Base-by-base conservation (phyloP, 2,797 vertebrate genomes). In the Paratrypauchen microcephalus region DNA sequence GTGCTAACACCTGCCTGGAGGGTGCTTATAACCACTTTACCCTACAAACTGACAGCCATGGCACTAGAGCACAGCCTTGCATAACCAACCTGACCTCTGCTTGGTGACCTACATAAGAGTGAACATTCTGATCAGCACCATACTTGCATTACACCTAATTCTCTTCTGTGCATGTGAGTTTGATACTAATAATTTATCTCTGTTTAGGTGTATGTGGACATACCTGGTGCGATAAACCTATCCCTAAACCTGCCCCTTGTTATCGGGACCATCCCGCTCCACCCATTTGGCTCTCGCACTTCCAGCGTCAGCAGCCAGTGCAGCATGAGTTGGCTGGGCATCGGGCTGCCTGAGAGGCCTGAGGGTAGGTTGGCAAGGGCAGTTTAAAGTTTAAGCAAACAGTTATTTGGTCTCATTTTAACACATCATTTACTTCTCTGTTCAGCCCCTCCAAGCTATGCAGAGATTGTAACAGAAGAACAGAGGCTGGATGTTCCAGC, bases 261-360 rank as follows among this genome's bases (percentile, higher is more conserved):
- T 85, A 97, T 99, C 26, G 98, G 98, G 77, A 99, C 98, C 84
- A 99, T 99, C 92, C 97, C 98, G 65, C 92, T 99, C 68, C 98
- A 99, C 56, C 94, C 98, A 0, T 99, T 99, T 26, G 98, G 97
- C 82, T 98, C 97, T 77, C 95, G 98, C 69, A 99, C 98, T n/a
- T 99, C 98, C 65, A 99, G 97, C 2, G 97, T 99, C 66, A 99
- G 98, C 95, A 99, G 97, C 87, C 98, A 99, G 86, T 94, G 96
- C 94, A 99, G 98, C 93, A 95, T 98, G 95, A 99, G 94, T 88
- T 99, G 97, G 98, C 94, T 99, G 83, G 95, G 96, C 73, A 85
- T 92, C 83, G 89, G 88, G 62, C 91, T 99, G 45, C 97, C 96
- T 28, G 98, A 99, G 91, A 95, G 96, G 87, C 97, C 96, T 82